phyloP scores from a whole-genome alignment of 2,113 vertebrate genomes.

The Limnothrissa miodon region DNA sequence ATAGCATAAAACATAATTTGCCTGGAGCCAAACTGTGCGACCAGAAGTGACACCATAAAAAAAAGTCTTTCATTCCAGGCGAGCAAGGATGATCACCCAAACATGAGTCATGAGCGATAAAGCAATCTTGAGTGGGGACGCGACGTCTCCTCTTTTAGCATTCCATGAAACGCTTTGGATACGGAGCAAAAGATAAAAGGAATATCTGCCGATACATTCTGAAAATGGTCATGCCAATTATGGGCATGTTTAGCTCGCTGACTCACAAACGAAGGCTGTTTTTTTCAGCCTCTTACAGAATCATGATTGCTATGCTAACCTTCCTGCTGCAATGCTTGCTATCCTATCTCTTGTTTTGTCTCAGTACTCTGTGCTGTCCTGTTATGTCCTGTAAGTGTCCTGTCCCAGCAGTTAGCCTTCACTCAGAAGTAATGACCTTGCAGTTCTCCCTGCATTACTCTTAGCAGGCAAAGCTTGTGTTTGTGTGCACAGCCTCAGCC shows the following conservation, averaged over 20 bases:
- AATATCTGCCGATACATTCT: neutral
- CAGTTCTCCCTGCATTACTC: neutral
- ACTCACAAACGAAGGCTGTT: neutral
- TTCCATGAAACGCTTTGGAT: slow-evolving; percentile 1
- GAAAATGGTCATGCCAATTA: slow-evolving; percentile 9
- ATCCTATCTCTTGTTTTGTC: neutral
- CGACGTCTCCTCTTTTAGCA: slow-evolving; percentile 18
- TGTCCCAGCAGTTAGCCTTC: neutral
- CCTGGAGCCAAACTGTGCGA: slow-evolving; percentile 22
- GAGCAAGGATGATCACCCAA: slow-evolving; percentile 33
- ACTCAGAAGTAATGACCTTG: neutral
- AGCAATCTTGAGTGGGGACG: slow-evolving; percentile 26
- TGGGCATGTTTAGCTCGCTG: slow-evolving; percentile 14
- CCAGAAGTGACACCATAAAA: slow-evolving; percentile 34
- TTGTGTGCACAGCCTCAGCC: neutral
- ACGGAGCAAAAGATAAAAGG: slow-evolving; percentile 7
- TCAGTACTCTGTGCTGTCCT: neutral
- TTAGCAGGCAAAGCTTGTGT: neutral
- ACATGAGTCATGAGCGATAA: slow-evolving; percentile 43
- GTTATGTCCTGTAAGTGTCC: neutral
- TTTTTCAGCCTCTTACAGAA: neutral
- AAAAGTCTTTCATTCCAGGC: slow-evolving; percentile 32
- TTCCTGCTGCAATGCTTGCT: too few species aligned
- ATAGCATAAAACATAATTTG: slow-evolving; percentile 10
- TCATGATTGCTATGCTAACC: neutral